A percentile compares a stretch with the other conserved stretches of the same genome.
phyloP scores from a whole-genome alignment of 2,797 vertebrate genomes.

The Galago senegalensis region DNA sequence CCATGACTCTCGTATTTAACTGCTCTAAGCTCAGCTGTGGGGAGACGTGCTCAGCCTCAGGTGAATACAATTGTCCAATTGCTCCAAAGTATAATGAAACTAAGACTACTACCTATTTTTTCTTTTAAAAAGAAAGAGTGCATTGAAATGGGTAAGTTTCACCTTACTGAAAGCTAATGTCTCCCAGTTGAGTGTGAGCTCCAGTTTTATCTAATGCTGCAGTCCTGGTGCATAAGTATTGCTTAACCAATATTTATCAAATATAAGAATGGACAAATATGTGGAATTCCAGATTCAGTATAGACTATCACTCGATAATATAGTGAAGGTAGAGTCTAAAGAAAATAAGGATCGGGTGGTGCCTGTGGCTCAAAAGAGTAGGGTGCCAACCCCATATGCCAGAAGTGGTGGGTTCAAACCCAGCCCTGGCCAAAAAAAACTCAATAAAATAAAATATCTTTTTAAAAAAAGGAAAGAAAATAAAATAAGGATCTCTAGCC shows the following conservation, averaged over 20 bases:
- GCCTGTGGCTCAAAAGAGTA: no score
- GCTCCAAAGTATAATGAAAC: neutral
- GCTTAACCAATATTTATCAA: conserved; percentile 39
- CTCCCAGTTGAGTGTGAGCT: no score
- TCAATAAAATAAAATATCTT: no score
- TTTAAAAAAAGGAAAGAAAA: neutral
- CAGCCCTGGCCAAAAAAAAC: no score
- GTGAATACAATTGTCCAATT: conserved; percentile 9
- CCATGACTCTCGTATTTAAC: conserved; percentile 25
- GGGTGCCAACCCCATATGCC: no score
- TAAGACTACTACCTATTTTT: conserved; percentile 17
- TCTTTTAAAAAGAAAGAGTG: neutral
- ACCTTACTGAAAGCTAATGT: neutral
- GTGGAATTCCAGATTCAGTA: neutral
- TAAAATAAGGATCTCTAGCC: no score
- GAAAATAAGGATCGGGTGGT: neutral
- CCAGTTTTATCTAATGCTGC: neutral
- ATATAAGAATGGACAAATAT: conserved; percentile 31
- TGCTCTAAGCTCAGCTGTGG: neutral
- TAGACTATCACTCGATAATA: conserved; percentile 45
- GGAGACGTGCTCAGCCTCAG: neutral
- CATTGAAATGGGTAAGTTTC: conserved; percentile 27
- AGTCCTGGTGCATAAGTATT: neutral
- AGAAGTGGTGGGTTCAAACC: no score
- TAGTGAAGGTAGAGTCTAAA: conserved; percentile 1